These are phyloP conservation scores for Astatotilapia flaviijosephi DNA, from an alignment of 2,113 vertebrate species.

Conservation along the genomic window DNA sequence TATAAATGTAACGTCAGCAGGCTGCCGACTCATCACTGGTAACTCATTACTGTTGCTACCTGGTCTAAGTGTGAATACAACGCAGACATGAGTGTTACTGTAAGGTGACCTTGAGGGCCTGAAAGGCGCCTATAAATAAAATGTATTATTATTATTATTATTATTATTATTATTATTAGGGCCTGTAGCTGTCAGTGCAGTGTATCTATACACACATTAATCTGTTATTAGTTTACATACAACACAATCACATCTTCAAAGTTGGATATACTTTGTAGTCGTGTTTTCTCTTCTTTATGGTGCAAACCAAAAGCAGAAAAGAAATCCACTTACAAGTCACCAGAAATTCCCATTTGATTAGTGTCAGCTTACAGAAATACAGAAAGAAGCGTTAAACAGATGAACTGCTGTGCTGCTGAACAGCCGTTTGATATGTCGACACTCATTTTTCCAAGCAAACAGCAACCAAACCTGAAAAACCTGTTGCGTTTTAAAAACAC, in stretches of 20 bases:
- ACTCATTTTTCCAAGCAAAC: background rate
- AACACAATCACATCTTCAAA: background rate
- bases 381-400: background rate
- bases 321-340: background rate
- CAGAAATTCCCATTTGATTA: background rate
- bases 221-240: background rate
- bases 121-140: background rate
- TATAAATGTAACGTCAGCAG: background rate
- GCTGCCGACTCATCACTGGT: background rate
- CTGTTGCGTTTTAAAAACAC: background rate
- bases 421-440: background rate
- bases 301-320: background rate
- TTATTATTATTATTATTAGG: background rate
- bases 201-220: background rate
- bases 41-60: background rate
- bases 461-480: background rate
- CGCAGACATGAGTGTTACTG: background rate
- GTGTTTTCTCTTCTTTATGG: background rate
- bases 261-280: background rate
- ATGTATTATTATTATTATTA: background rate
- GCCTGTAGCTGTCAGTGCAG: background rate
- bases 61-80: background rate
- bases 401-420: background rate
- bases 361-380: background rate
- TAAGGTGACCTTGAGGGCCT: background rate